phyloP scores from a whole-genome alignment of 2,113 vertebrate species.

The Maccullochella peelii region DNA sequence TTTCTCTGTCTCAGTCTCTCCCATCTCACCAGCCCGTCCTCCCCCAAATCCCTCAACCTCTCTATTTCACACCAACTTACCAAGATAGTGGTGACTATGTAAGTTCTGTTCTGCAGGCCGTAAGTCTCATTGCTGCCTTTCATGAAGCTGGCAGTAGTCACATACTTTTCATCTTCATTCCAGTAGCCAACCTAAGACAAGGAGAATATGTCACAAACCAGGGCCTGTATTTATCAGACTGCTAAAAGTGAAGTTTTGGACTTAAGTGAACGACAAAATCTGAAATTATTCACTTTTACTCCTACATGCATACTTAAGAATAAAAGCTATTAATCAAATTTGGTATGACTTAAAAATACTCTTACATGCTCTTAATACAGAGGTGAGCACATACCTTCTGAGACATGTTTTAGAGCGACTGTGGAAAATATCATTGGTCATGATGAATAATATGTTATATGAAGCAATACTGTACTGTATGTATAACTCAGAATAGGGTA shows the following conservation, averaged over 20 bases:
- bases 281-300: neutral
- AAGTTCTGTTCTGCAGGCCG: conserved; percentile 95
- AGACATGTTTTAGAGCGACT: neutral
- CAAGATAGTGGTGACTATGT: conserved; percentile 97
- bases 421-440: neutral
- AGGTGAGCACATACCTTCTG: neutral
- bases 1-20: conserved; percentile 19
- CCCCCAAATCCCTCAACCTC: neutral
- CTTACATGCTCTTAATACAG: no score
- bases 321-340: neutral
- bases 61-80: conserved; percentile 82
- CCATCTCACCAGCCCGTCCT: neutral
- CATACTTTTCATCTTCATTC: conserved; percentile 97
- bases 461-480: neutral
- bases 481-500: neutral
- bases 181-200: conserved; percentile 93
- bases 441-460: neutral
- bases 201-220: neutral
- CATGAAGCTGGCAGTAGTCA: conserved; percentile 88
- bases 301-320: neutral
- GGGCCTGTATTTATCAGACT: neutral
- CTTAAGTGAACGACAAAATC: no score
- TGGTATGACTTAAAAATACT: no score
- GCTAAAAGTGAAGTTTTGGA: neutral
- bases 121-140: conserved; percentile 90